Evolutionary conservation across 1,140 invertebrate species (phyloP).

Genomic region (Panagrolaimus sp.): DNA sequence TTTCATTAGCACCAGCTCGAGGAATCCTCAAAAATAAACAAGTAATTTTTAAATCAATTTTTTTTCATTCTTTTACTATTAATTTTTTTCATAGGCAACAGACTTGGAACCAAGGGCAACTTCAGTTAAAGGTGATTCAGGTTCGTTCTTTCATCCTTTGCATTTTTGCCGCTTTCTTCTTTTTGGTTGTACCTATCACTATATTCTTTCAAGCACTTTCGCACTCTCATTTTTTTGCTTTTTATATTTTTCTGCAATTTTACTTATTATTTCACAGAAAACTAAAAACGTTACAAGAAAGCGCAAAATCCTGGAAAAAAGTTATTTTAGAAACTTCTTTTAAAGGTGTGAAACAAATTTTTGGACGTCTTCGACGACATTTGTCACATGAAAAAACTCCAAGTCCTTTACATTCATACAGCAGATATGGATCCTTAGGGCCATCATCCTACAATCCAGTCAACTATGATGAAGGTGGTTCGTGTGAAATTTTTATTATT

Average conservation of each 20-base stretch:
- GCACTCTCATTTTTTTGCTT: too few relatives aligned
- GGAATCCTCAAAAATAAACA: slow-evolving; percentile 58
- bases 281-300: too few relatives aligned
- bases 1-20: slow-evolving; percentile 41
- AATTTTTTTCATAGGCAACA: slow-evolving; percentile 12
- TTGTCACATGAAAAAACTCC: slow-evolving; percentile 22
- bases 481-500: slow-evolving; percentile 7
- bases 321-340: slow-evolving; percentile 1
- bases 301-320: too few relatives aligned
- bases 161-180: too few relatives aligned
- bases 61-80: too few relatives aligned
- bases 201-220: too few relatives aligned
- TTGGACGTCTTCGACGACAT: slow-evolving; percentile 41
- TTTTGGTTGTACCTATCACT: too few relatives aligned
- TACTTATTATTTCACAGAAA: too few relatives aligned
- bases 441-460: too few relatives aligned
- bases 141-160: not conserved
- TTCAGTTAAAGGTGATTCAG: slow-evolving; percentile 1
- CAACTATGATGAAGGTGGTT: not conserved
- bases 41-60: slow-evolving; percentile 6
- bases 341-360: slow-evolving; percentile 31
- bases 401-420: too few relatives aligned
- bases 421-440: too few relatives aligned
- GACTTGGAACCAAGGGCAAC: slow-evolving; percentile 44
- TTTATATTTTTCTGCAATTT: too few relatives aligned